A percentile compares a stretch with the other conserved stretches of the same genome.
phyloP scores from a whole-genome alignment of 2,113 vertebrate genomes.

The Sarotherodon lohbergeri region DNA sequence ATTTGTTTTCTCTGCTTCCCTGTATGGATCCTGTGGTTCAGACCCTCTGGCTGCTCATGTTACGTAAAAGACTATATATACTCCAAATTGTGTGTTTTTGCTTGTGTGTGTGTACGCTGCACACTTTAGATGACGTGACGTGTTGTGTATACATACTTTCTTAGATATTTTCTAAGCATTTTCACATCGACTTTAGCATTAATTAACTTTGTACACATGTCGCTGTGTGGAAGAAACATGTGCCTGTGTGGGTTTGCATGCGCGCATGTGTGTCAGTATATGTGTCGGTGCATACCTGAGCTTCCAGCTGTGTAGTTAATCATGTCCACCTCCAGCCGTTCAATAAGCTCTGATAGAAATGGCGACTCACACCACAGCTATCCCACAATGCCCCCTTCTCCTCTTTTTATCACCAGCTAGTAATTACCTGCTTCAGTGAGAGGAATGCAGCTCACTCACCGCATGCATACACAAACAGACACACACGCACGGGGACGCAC shows the following conservation, averaged over 20 bases:
- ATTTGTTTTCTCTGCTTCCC: constrained; percentile 67
- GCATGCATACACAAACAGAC: background rate
- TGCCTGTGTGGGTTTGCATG: background rate
- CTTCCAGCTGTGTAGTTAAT: constrained; percentile 38
- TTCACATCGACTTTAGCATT: background rate
- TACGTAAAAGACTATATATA: constrained; percentile 61
- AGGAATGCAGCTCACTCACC: constrained; percentile 16
- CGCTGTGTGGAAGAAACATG: background rate
- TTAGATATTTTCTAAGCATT: background rate
- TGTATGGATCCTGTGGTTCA: constrained; percentile 56
- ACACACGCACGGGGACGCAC: background rate
- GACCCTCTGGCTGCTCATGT: constrained; percentile 49
- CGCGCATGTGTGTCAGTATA: background rate
- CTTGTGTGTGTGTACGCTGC: background rate
- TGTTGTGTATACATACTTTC: background rate
- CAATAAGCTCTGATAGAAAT: constrained; percentile 31
- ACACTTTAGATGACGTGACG: background rate
- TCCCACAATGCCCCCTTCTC: constrained; percentile 37
- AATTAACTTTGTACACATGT: background rate
- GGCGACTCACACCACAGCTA: background rate
- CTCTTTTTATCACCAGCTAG: constrained; percentile 56
- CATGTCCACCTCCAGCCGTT: constrained; percentile 30
- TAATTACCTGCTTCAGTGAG: constrained; percentile 60
- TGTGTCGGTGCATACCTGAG: constrained; percentile 16
- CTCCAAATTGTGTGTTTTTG: constrained; percentile 13